Percentiles rank a stretch among this genome's conserved stretches.
Conservation (phyloP, 2,888 invertebrate species). For the Caenorhabditis doughertyi region DNA sequence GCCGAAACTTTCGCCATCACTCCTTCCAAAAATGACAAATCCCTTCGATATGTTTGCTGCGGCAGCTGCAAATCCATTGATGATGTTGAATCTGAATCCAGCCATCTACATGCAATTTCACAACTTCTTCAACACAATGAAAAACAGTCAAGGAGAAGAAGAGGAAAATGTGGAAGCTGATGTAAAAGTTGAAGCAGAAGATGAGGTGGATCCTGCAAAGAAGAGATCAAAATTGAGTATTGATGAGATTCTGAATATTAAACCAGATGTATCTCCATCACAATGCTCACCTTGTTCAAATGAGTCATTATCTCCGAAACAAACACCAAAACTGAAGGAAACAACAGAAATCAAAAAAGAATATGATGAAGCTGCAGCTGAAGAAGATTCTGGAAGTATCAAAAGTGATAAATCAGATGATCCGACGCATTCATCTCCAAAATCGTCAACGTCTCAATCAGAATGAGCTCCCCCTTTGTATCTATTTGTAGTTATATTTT, state of each 20-base stretch:
- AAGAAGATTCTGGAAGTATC: conserved; percentile 22
- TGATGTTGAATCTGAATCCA: conserved; percentile 74
- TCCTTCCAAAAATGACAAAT: conserved; percentile 46
- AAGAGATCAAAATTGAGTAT: conserved; percentile 71
- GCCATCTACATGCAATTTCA: conserved; percentile 61
- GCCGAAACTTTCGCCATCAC: conserved; percentile 14
- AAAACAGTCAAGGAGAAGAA: conserved; percentile 23
- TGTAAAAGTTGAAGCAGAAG: conserved; percentile 13
- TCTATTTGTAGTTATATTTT: conserved; percentile 10
- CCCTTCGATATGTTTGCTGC: conserved; percentile 60
- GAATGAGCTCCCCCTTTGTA: conserved; percentile 26
- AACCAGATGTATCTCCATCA: conserved; percentile 57
- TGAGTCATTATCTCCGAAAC: conserved; percentile 46
- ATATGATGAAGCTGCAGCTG: conserved; percentile 15
- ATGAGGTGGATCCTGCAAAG: conserved; percentile 32
- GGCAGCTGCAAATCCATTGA: conserved; percentile 58
- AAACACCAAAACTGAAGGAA: background rate
- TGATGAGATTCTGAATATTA: conserved; percentile 74
- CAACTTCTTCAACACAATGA: conserved; percentile 40
- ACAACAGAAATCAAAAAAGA: conserved; percentile 25
- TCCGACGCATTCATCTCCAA: conserved; percentile 28
- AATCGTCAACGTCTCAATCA: conserved; percentile 49
- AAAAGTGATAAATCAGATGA: conserved; percentile 28
- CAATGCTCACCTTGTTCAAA: conserved; percentile 62
- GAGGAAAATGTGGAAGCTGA: conserved; percentile 25